These are phyloP conservation scores for Lerista edwardsae DNA, from an alignment of 2,797 vertebrate species.

Conservation along the genomic window DNA sequence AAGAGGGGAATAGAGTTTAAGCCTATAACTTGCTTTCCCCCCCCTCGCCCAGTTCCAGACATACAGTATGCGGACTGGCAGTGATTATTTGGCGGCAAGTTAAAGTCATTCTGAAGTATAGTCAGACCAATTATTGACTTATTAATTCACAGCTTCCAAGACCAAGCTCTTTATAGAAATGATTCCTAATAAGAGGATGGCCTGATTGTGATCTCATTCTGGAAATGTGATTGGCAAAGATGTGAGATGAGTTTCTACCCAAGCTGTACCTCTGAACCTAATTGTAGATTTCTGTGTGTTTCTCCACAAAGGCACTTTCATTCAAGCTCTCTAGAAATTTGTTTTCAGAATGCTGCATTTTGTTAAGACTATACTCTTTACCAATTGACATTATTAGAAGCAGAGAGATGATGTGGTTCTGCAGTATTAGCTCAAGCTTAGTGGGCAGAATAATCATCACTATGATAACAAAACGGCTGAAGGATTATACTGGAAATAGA, in stretches of 20 bases:
- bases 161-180: background rate
- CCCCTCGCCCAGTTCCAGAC: too few species aligned
- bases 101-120: background rate
- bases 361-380: constrained; percentile 58
- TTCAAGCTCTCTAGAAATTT: constrained; percentile 47
- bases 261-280: background rate
- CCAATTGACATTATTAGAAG: constrained; percentile 35
- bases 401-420: background rate
- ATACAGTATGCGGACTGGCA: background rate
- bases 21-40: background rate
- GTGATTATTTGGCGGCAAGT: background rate
- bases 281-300: background rate
- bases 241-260: background rate
- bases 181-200: background rate
- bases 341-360: constrained; percentile 18
- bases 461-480: constrained; percentile 27
- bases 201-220: background rate
- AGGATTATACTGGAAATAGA: background rate
- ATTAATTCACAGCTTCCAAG: background rate
- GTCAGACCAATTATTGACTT: background rate
- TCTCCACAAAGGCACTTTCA: constrained; percentile 31
- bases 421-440: constrained; percentile 42
- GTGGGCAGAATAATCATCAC: constrained; percentile 17
- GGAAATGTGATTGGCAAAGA: background rate
- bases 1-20: background rate